These are phyloP conservation scores for Bombus waltoni DNA, from an alignment of 1,140 invertebrate species.

Conservation along the genomic window DNA sequence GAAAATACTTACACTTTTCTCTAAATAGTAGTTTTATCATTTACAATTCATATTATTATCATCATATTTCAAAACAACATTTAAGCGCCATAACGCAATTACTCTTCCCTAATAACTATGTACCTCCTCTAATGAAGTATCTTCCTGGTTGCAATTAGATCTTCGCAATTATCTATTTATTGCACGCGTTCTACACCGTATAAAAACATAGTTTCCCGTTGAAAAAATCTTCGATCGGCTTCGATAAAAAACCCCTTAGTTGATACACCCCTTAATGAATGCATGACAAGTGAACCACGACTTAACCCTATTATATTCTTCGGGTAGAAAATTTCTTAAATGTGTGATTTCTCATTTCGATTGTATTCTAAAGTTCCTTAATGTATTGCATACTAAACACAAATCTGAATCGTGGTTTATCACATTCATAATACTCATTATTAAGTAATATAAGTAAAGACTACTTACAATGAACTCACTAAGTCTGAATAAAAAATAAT, in stretches of 20 bases:
- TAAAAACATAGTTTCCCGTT: background rate
- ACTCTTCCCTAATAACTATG: background rate
- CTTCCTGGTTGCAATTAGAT: background rate
- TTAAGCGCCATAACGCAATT: background rate
- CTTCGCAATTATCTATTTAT: background rate
- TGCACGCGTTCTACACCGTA: background rate
- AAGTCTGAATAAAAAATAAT: no score
- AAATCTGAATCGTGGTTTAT: no score
- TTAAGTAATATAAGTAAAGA: no score
- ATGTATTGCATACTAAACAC: no score
- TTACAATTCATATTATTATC: background rate
- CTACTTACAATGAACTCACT: no score
- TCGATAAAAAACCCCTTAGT: background rate
- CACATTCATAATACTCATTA: no score
- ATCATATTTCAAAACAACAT: background rate
- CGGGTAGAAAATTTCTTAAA: no score
- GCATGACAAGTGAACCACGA: background rate
- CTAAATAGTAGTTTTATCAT: background rate
- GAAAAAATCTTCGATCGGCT: background rate
- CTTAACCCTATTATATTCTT: background rate
- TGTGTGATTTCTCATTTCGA: no score
- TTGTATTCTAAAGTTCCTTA: no score
- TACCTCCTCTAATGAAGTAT: background rate
- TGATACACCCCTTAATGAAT: background rate
- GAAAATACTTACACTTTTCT: background rate